Conservation (phyloP, 2,113 vertebrate species). For the Burhinus bistriatus region DNA sequence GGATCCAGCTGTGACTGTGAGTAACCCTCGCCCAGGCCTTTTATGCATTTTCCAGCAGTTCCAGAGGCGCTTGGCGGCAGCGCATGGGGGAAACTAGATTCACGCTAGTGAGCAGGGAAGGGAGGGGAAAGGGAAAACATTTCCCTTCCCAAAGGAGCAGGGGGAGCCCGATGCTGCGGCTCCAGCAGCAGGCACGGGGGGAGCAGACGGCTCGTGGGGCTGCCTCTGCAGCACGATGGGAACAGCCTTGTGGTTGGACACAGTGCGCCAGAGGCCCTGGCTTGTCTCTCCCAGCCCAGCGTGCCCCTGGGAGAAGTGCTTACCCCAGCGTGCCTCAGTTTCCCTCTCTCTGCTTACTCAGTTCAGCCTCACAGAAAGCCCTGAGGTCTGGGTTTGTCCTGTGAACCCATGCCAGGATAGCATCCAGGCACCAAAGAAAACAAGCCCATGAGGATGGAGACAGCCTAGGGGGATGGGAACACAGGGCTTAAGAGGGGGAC, state of each 20-base stretch:
- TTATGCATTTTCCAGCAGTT: conserved; percentile 55
- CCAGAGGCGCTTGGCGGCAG: conserved; percentile 48
- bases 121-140: conserved; percentile 44
- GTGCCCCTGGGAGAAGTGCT: rapidly evolving
- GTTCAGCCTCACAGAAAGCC: not conserved
- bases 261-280: not conserved
- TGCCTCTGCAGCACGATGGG: rapidly evolving
- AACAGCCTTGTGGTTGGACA: not conserved
- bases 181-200: rapidly evolving
- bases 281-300: not conserved
- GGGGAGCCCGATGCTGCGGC: not conserved
- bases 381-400: not conserved
- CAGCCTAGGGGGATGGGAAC: not conserved
- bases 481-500: not conserved
- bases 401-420: not conserved
- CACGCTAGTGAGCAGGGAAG: not conserved
- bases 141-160: conserved; percentile 10
- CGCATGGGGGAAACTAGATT: not conserved
- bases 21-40: conserved; percentile 39
- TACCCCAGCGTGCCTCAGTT: not conserved
- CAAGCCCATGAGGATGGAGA: not conserved
- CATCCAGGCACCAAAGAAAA: not conserved
- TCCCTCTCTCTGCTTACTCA: not conserved
- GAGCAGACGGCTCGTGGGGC: not conserved
- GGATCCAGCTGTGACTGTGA: conserved; percentile 50